Evolutionary conservation across 2,113 vertebrate species (phyloP), one percentile per base, ranked within the genome.

Genomic region (Gasterosteus aculeatus): DNA sequence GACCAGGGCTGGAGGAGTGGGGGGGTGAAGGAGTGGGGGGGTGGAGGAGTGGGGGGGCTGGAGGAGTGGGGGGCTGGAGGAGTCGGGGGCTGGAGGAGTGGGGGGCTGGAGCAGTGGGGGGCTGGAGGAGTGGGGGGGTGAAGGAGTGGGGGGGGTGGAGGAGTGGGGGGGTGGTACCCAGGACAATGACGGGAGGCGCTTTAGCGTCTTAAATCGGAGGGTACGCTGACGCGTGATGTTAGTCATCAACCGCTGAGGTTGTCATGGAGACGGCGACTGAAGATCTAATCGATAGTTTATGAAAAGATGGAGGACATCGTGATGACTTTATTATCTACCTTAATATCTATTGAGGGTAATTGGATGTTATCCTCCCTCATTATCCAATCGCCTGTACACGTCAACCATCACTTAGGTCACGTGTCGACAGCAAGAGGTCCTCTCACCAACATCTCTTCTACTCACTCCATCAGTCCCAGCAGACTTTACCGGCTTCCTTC

Each of bases 341-440:
- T 26, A 60, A 54, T 54, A 66, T 58, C 12, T 59, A 70, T 72
- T 59, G 64, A 46, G 38, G 26, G 42, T 79, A 65, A 77, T 83
- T 61, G 61, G 19, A 54, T 26, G 41, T 58, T 68, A 38, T 59
- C 58, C 59, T 51, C 35, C 44, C 1, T 81, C 33, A 41, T 75
- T 78, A 66, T 87, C 75, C 22, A 26, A 26, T 26, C 22, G 22
- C 22, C 22, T 26, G 22, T 38, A 5, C 12, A 29, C 4, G 29
- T 31, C n/a, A 1, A 7, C 7, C 5, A 42, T 44, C 7, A 3
- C 14, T 33, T 0, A 10, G 7, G 6, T 10, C 14, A n/a, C 11
- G 49, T 10, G 15, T 69, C 57, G 5, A 18, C 16, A 22, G 14
- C 29, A 19, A 19, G 0, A 15, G 41, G 4, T 22, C 6, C 33